Evolutionary conservation across 2,113 vertebrate genomes (phyloP), one percentile per base, ranked within the genome.

Genomic region (Archilochus colubris): DNA sequence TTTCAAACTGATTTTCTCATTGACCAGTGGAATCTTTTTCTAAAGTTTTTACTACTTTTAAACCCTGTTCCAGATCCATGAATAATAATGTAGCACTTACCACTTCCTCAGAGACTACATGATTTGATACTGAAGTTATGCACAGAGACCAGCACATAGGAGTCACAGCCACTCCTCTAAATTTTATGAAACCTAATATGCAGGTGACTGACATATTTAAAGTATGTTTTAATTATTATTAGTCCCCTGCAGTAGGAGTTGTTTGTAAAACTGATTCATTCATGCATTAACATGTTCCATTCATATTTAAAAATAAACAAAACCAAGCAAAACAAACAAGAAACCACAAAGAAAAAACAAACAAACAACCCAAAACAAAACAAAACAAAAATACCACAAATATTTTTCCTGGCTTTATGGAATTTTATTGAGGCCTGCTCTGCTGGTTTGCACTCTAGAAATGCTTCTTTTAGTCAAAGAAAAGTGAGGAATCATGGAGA

Each of bases 151-250:
- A 6, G 58, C 44, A 79, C n/a, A 67, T 4, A 20, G 19, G 16
- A 51, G 11, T n/a, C 48, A 28, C 7, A 1, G 0, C 0, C 27
- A 20, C 12, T 54, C 24, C 66, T 85, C 38, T 48, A 54, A 50
- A 74, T 43, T 14, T 6, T 8, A 40, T 6, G 4, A 61, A 75
- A 82, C 12, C 28, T 77, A 76, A 67, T 31, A 55, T 20, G 30
- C 20, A 8, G 22, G 12, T 58, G 46, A 78, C 4, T 66, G 44
- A 57, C 5, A 20, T 14, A 19, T 14, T 38, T 40, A 14, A 79
- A 75, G 5, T 31, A 30, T 20, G 40, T 36, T 7, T 3, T 14
- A 38, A 18, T 17, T 44, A 27, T 14, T 81, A 40, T 40, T 74
- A n/a, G 53, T 81, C 5, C 40, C 58, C 22, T 80, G 43, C 22